Base-by-base conservation (phyloP, 2,113 vertebrate genomes). In the Prinia subflava region DNA sequence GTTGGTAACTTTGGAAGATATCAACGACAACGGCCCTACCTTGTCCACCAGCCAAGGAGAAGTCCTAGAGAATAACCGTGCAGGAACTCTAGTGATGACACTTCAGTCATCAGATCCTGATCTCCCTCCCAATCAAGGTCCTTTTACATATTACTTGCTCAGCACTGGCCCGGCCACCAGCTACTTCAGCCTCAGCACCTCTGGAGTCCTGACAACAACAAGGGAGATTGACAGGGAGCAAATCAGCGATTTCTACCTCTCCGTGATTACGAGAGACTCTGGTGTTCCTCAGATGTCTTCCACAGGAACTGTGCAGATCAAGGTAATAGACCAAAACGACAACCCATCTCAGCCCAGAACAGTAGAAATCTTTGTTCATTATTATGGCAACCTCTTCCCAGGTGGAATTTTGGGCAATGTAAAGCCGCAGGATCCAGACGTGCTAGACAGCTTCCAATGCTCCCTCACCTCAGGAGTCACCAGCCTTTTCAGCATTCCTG, bases 231-330 rank as follows among this genome's bases (percentile, higher is more conserved):
- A 99, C 97, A 97, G 99, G 79, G 99, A 99, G 87, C 99, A 99
- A 97, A 99, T 99, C 31, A 98, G 98, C 1, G 98, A 99, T 91
- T 99, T 99, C 97, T 99, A 98, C 73, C 98, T 99, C 83, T 98
- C 98, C 0, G 98, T 99, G 82, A 94, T 99, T 30, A 99, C 99
- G 0, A 98, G 98, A 81, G 99, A 99, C 92, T 99, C 99, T 30
- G 99, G 99, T 0, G 68, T 98, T 30, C 99, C 99, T 68, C 99
- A 99, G 46, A 99, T 99, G 99, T 99, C 99, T 59, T 99, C 99
- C 70, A 99, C 99, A 2, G 99, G 99, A 88, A 99, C 99, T 1
- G 98, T 99, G 92, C 99, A 98, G 8, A 94, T 99, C 81, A 98
- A 97, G 60, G 98, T 99, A 44, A 98, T 98, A 52, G 99, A 99